Percentiles rank a stretch among this genome's conserved stretches.
Conservation (phyloP, 2,113 vertebrate genomes). For the Toxostoma redivivum region DNA sequence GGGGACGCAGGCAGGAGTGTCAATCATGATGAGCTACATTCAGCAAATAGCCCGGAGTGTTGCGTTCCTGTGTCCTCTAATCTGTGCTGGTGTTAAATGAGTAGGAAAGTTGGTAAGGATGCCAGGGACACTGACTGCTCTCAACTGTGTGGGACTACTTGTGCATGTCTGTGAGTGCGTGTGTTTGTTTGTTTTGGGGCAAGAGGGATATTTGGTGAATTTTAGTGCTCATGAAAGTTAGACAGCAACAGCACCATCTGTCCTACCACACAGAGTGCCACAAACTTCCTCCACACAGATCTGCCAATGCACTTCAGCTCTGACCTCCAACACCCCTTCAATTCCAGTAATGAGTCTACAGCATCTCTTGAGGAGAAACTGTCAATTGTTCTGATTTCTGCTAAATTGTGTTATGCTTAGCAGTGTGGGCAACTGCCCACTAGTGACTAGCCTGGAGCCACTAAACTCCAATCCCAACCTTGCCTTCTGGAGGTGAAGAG, state of each 20-base stretch:
- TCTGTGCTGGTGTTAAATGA: slow-evolving; percentile 44
- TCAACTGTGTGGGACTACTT: slow-evolving; percentile 40
- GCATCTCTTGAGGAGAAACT: slow-evolving; percentile 55
- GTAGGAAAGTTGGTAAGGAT: slow-evolving; percentile 26
- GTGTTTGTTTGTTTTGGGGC: slow-evolving; percentile 34
- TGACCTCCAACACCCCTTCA: slow-evolving; percentile 65
- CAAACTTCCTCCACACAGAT: slow-evolving; percentile 46
- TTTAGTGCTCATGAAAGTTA: slow-evolving; percentile 36
- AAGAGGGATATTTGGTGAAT: slow-evolving; percentile 34
- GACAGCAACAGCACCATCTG: slow-evolving; percentile 63
- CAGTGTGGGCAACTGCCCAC: slow-evolving; percentile 5
- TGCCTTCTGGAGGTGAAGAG: not conserved
- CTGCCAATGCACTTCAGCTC: slow-evolving; percentile 52
- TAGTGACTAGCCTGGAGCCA: not conserved
- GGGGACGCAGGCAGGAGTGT: slow-evolving; percentile 38
- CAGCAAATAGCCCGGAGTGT: slow-evolving; percentile 57
- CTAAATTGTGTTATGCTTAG: slow-evolving; percentile 29
- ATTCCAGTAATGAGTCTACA: slow-evolving; percentile 64
- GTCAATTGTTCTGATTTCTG: slow-evolving; percentile 57
- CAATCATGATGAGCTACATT: slow-evolving; percentile 52
- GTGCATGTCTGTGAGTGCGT: not conserved
- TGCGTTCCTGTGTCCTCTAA: slow-evolving; percentile 39
- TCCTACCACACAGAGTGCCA: not conserved
- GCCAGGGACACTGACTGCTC: slow-evolving; percentile 40
- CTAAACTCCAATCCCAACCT: slow-evolving; percentile 6